Evolutionary conservation across 2,797 vertebrate species (phyloP).

Genomic region (Pteropus rufus): DNA sequence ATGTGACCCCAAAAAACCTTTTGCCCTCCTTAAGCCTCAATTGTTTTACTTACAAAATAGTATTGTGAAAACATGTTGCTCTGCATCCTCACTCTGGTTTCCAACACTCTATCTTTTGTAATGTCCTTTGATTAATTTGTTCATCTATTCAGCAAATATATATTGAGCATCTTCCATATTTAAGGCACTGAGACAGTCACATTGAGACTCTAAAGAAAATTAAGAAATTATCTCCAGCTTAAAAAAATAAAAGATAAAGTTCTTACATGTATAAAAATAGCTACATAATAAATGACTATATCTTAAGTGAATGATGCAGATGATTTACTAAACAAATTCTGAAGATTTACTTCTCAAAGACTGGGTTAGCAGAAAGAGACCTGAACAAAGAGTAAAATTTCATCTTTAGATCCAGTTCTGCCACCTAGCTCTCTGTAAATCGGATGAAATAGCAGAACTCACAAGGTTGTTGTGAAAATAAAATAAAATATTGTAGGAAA

Average conservation of each 20-base stretch:
- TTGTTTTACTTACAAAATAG: constrained; percentile 76
- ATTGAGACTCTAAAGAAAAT: constrained; percentile 23
- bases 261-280: constrained; percentile 2
- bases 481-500: neutral
- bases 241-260: neutral
- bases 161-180: neutral
- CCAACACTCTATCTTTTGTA: constrained; percentile 52
- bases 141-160: constrained; percentile 57
- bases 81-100: constrained; percentile 19
- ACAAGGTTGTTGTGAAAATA: neutral
- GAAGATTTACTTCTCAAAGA: neutral
- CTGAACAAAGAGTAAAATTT: neutral
- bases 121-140: constrained; percentile 57
- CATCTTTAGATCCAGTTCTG: neutral
- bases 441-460: neutral
- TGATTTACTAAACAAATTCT: neutral
- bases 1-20: constrained; percentile 72
- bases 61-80: constrained; percentile 46
- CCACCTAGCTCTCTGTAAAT: neutral
- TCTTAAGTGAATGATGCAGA: neutral
- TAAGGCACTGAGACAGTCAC: neutral
- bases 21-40: constrained; percentile 65
- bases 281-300: neutral
- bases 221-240: constrained; percentile 36
- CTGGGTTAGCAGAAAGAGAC: neutral